These are phyloP conservation scores for Agrochola lota DNA, from an alignment of 2,888 invertebrate genomes.

Conservation along the genomic window DNA sequence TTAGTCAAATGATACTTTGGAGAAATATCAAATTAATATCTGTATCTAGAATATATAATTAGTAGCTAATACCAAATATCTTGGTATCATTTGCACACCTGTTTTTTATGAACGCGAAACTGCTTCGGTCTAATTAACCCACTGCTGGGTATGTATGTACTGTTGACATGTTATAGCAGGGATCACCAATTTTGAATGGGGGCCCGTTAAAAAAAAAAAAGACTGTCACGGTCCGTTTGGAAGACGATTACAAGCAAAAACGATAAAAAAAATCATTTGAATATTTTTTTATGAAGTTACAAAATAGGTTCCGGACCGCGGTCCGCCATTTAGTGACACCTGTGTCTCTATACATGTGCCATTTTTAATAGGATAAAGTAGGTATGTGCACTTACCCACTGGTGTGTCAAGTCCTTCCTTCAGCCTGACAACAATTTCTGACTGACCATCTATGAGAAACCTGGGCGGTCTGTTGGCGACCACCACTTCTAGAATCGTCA, in stretches of 20 bases:
- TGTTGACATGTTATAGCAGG: no score
- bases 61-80: no score
- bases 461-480: constrained; percentile 95
- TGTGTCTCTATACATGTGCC: background rate
- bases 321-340: no score
- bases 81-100: constrained; percentile 3
- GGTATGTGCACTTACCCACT: constrained; percentile 91
- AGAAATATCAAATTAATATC: constrained; percentile 38
- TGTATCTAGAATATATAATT: background rate
- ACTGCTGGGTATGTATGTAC: background rate
- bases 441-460: constrained; percentile 96
- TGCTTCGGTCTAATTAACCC: background rate
- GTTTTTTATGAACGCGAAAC: background rate
- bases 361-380: background rate
- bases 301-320: no score
- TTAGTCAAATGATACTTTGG: constrained; percentile 37
- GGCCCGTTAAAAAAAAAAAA: no score
- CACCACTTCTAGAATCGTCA: constrained; percentile 72
- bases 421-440: constrained; percentile 96
- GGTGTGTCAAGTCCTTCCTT: constrained; percentile 97
- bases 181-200: no score
- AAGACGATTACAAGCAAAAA: no score
- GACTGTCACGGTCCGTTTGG: no score
- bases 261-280: no score
- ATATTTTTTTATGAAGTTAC: no score